These are phyloP conservation scores for Tetheella fluctuosa DNA, from an alignment of 2,888 invertebrate genomes.

Conservation along the genomic window DNA sequence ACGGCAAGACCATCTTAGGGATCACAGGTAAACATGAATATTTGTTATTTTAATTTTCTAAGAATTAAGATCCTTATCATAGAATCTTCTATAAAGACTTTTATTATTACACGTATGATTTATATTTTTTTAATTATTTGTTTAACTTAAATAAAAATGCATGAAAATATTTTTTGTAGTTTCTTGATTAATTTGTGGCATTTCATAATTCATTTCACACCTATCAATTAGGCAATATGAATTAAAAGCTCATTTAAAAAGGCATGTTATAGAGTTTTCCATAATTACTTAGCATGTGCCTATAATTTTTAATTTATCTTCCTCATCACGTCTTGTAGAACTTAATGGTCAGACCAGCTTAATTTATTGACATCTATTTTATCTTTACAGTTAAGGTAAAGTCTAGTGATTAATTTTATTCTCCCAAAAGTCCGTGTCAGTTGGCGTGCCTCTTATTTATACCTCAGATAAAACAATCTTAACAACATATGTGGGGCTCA, in stretches of 20 bases:
- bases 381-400: slow-evolving; percentile 36
- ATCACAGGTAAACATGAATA: slow-evolving; percentile 89
- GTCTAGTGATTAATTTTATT: slow-evolving; percentile 53
- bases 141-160: too few species aligned
- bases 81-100: background rate
- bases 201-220: background rate
- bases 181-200: background rate
- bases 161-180: background rate
- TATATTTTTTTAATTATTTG: background rate
- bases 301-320: slow-evolving; percentile 6
- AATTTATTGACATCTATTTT: slow-evolving; percentile 34
- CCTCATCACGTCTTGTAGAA: background rate
- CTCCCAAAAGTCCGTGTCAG: slow-evolving; percentile 32
- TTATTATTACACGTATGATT: background rate
- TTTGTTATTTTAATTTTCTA: slow-evolving; percentile 1
- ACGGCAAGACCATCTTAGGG: slow-evolving; percentile 97
- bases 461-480: slow-evolving; percentile 61
- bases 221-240: background rate
- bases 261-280: background rate
- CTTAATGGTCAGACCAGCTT: slow-evolving; percentile 9
- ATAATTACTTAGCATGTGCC: slow-evolving; percentile 1
- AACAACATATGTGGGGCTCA: slow-evolving; percentile 58
- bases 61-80: background rate
- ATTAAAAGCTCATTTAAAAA: background rate
- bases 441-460: slow-evolving; percentile 48